Percentiles rank a stretch among this genome's conserved stretches.
Conservation (phyloP, 2,888 invertebrate species). For the Monochamus alternatus region DNA sequence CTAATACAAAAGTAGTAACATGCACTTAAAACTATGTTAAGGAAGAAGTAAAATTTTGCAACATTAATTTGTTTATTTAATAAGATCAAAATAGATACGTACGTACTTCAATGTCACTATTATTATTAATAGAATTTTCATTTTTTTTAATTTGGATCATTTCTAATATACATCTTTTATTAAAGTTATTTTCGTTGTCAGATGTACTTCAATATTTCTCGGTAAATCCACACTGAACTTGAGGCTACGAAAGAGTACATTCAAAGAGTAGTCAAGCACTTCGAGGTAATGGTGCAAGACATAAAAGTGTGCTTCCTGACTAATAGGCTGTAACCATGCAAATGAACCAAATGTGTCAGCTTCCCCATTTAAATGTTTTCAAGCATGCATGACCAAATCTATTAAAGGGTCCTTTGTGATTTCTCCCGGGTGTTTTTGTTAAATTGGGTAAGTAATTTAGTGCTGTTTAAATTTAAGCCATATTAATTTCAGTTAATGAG, state of each 20-base stretch:
- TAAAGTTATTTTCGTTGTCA: no score
- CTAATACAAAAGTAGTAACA: no score
- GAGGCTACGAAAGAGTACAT: conserved; percentile 16
- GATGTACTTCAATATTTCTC: conserved; percentile 7
- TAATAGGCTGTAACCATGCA: conserved; percentile 61
- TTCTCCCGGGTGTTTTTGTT: conserved; percentile 41
- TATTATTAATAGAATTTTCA: no score
- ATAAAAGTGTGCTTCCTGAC: conserved; percentile 53
- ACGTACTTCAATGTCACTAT: no score
- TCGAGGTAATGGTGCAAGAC: conserved; percentile 54
- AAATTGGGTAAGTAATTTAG: conserved; percentile 40
- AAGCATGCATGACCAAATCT: conserved; percentile 47
- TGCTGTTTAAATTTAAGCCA: conserved; percentile 42
- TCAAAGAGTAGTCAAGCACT: conserved; percentile 42
- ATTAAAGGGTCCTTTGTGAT: conserved; percentile 46
- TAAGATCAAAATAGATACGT: no score
- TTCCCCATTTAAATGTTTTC: conserved; percentile 44
- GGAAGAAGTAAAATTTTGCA: no score
- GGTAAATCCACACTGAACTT: conserved; percentile 3
- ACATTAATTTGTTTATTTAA: no score
- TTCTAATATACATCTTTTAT: no score
- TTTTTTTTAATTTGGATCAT: no score
- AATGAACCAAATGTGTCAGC: conserved; percentile 58
- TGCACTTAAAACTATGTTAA: no score
- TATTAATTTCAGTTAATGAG: conserved; percentile 38